These are phyloP conservation scores for Acanthisitta chloris DNA, from an alignment of 2,113 vertebrate genomes.

Conservation along the genomic window DNA sequence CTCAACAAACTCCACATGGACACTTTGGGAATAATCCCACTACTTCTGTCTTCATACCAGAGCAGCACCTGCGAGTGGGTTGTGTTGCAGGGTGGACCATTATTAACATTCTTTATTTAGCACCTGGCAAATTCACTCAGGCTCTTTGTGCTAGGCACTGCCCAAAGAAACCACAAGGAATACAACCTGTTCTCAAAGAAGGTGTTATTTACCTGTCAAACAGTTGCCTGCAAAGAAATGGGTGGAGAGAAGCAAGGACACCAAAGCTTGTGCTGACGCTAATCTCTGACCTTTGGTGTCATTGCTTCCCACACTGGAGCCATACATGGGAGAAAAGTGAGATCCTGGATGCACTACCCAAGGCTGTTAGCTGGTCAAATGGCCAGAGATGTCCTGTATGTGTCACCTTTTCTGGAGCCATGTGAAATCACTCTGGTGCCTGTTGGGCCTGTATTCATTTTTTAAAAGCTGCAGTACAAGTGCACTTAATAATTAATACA, in stretches of 20 bases:
- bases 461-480: background rate
- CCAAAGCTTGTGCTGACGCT: background rate
- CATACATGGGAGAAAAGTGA: accelerated
- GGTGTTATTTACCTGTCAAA: background rate
- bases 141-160: background rate
- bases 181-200: background rate
- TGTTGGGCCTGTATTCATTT: background rate
- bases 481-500: background rate
- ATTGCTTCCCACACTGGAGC: background rate
- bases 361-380: background rate
- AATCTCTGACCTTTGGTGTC: background rate
- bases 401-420: background rate
- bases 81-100: background rate
- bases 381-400: background rate
- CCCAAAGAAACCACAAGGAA: background rate
- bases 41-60: background rate
- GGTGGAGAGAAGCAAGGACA: background rate
- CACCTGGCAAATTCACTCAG: background rate
- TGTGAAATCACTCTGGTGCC: background rate
- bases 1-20: background rate
- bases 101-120: conserved; percentile 1
- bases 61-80: background rate
- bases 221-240: background rate
- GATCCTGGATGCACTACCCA: background rate
- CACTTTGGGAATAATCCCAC: background rate